phyloP scores from a whole-genome alignment of 2,888 invertebrate species.

The Nephrotoma appendiculata region DNA sequence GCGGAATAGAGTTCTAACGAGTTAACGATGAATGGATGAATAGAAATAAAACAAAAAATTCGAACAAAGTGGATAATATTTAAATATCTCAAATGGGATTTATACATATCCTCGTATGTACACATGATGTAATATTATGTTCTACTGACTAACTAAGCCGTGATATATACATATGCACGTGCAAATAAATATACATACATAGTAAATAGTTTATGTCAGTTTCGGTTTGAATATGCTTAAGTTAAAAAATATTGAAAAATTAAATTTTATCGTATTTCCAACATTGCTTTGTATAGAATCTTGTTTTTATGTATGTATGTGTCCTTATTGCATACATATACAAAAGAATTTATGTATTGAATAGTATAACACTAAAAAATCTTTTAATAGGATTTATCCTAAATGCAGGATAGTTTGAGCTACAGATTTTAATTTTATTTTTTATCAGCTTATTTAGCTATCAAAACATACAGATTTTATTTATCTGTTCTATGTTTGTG shows the following conservation, averaged over 20 bases:
- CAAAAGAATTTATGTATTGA: not conserved
- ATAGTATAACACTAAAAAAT: not conserved
- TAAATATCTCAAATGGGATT: not conserved
- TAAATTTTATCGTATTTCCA: not conserved
- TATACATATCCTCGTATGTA: not conserved
- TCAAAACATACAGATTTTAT: not conserved
- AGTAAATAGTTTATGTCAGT: not conserved
- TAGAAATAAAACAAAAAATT: not conserved
- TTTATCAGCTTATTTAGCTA: not conserved
- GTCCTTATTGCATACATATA: not conserved
- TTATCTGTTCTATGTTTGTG: not conserved
- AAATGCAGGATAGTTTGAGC: not conserved
- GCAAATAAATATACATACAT: not conserved
- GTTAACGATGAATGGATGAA: not conserved
- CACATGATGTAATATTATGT: not conserved
- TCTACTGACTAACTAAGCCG: not conserved
- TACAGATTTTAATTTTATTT: not conserved
- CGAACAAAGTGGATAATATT: not conserved
- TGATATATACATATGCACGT: not conserved
- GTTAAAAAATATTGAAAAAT: not conserved
- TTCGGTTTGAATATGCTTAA: not conserved
- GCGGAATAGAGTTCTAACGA: not conserved
- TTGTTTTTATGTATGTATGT: not conserved
- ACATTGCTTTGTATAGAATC: not conserved
- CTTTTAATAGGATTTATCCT: not conserved